Evolutionary conservation across 92 coral and sea anemone genomes (phyloP).

Genomic region (Siderastrea radians): DNA sequence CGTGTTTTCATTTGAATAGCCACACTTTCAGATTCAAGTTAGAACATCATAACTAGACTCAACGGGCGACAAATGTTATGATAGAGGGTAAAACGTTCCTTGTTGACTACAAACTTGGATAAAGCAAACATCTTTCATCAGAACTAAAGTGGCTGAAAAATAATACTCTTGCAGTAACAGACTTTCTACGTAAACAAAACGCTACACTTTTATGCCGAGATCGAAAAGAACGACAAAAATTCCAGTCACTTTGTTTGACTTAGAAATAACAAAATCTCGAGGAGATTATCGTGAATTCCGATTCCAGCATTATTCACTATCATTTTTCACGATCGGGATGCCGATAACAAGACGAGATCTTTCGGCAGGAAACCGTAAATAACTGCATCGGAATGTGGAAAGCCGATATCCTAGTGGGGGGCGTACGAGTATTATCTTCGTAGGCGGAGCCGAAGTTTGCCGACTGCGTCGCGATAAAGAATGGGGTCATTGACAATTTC

Average conservation of each 20-base stretch:
- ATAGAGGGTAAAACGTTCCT: not conserved
- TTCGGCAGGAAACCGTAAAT: slow-evolving; percentile 38
- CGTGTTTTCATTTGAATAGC: no score
- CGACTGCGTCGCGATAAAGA: slow-evolving; percentile 37
- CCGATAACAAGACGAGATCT: slow-evolving; percentile 41
- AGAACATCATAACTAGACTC: no score
- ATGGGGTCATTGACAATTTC: slow-evolving; percentile 49
- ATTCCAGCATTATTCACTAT: slow-evolving; percentile 10
- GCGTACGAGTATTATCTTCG: slow-evolving; percentile 54
- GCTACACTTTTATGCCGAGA: not conserved
- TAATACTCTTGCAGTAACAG: not conserved
- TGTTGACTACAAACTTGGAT: not conserved
- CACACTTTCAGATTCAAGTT: no score
- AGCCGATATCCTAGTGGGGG: slow-evolving; percentile 55
- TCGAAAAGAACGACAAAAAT: slow-evolving; percentile 31
- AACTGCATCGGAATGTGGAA: slow-evolving; percentile 57
- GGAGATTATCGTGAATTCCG: slow-evolving; percentile 49
- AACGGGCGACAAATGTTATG: no score
- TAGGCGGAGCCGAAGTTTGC: slow-evolving; percentile 77
- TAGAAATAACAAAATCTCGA: slow-evolving; percentile 11
- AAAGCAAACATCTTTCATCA: not conserved
- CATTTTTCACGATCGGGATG: slow-evolving; percentile 35
- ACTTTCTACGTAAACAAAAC: slow-evolving; percentile 1
- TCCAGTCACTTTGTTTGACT: slow-evolving; percentile 6
- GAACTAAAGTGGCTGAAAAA: not conserved